phyloP scores from a whole-genome alignment of 2,797 vertebrate species.

The Sciaenops ocellatus region DNA sequence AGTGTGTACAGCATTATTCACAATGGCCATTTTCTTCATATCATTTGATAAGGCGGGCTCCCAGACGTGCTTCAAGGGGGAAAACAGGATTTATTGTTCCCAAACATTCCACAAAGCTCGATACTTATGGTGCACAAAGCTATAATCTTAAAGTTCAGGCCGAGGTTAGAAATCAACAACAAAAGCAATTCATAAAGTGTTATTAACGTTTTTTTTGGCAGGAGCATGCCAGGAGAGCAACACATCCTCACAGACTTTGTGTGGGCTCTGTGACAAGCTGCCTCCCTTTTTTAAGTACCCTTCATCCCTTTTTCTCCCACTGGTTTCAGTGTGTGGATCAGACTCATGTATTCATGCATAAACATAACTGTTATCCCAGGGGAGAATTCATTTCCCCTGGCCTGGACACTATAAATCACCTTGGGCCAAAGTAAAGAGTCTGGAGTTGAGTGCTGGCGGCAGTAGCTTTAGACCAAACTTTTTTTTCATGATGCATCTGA shows the following conservation, averaged over 20 bases:
- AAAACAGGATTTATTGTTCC: constrained; percentile 57
- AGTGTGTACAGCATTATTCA: constrained; percentile 48
- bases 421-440: constrained; percentile 80
- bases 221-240: constrained; percentile 25
- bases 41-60: constrained; percentile 56
- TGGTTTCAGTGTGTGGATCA: constrained; percentile 48
- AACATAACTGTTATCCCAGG: constrained; percentile 68
- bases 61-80: constrained; percentile 26
- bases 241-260: constrained; percentile 51
- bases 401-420: constrained; percentile 72
- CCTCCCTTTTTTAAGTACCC: constrained; percentile 58
- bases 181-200: constrained; percentile 58
- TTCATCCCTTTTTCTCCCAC: constrained; percentile 55
- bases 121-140: constrained; percentile 23
- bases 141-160: constrained; percentile 51
- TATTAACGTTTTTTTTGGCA: constrained; percentile 54
- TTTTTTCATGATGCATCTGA: constrained; percentile 43
- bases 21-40: constrained; percentile 63
- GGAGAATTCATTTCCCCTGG: constrained; percentile 67
- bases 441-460: constrained; percentile 56
- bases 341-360: constrained; percentile 71
- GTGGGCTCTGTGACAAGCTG: constrained; percentile 58
- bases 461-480: constrained; percentile 34
- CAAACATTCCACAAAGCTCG: constrained; percentile 49
- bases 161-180: constrained; percentile 57